A percentile compares a stretch with the other conserved stretches of the same genome.
Conservation (phyloP, 2,797 vertebrate genomes). For the Xerus rutilus region DNA sequence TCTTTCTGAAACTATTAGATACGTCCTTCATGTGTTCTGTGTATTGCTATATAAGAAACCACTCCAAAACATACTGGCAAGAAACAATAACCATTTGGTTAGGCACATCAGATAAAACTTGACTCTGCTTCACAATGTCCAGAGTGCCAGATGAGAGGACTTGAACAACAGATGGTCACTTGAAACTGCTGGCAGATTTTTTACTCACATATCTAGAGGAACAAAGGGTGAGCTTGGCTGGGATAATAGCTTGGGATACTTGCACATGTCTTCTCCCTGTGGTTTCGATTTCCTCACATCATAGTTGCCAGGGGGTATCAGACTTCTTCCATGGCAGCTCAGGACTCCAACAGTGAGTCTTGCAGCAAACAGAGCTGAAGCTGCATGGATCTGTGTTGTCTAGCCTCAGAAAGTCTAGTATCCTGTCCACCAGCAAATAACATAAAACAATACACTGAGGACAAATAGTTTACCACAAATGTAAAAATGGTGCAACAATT, state of each 20-base stretch:
- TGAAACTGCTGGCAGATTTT: background rate
- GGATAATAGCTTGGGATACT: background rate
- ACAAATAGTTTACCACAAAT: constrained; percentile 27
- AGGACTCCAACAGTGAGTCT: background rate
- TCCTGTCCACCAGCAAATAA: background rate
- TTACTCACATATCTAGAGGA: background rate
- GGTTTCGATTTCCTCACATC: background rate
- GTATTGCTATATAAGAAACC: background rate
- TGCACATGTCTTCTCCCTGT: background rate
- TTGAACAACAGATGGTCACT: background rate
- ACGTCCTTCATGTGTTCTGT: background rate
- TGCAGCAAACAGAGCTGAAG: background rate
- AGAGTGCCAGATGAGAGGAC: background rate
- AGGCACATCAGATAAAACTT: background rate
- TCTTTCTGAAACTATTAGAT: constrained; percentile 29
- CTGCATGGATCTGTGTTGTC: background rate
- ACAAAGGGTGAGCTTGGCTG: background rate
- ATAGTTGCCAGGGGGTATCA: background rate
- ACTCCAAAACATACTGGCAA: background rate
- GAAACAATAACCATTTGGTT: background rate
- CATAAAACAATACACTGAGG: background rate
- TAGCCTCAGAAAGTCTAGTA: background rate
- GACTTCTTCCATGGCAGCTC: background rate
- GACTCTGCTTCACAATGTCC: background rate
- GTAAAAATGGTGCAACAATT: background rate